Evolutionary conservation across 2,888 invertebrate species (phyloP).

Genomic region (Brachylomia viminalis): DNA sequence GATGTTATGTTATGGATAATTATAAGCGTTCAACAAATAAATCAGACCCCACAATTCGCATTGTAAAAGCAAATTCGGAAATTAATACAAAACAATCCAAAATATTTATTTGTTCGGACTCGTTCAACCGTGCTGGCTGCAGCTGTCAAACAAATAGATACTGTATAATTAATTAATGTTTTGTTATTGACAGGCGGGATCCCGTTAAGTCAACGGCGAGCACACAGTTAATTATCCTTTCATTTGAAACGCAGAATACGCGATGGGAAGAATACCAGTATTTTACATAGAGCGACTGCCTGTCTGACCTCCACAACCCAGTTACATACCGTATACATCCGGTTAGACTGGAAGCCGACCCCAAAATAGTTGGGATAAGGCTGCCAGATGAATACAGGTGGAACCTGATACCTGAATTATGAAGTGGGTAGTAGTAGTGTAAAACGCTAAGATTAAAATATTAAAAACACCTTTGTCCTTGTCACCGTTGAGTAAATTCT

Average conservation of each 20-base stretch:
- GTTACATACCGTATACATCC: too few relatives aligned
- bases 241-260: conserved; percentile 59
- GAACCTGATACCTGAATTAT: too few relatives aligned
- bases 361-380: too few relatives aligned
- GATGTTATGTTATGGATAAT: not conserved
- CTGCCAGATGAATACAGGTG: too few relatives aligned
- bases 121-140: conserved; percentile 23
- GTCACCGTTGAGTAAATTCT: too few relatives aligned
- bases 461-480: too few relatives aligned
- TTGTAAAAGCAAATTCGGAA: conserved; percentile 25
- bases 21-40: conserved; percentile 5
- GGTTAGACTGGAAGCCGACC: too few relatives aligned
- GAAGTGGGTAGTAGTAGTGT: too few relatives aligned
- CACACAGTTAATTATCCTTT: conserved; percentile 62
- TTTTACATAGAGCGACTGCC: too few relatives aligned
- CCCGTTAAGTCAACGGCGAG: conserved; percentile 49
- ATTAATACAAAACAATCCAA: conserved; percentile 47
- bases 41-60: conserved; percentile 23
- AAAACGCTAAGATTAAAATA: too few relatives aligned
- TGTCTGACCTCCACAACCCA: too few relatives aligned
- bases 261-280: too few relatives aligned
- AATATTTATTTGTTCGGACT: conserved; percentile 23
- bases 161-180: conserved; percentile 33
- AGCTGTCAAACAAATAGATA: conserved; percentile 38
- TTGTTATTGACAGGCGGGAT: conserved; percentile 62